Conservation (phyloP, 2,888 invertebrate species). For the Andrena dorsata region DNA sequence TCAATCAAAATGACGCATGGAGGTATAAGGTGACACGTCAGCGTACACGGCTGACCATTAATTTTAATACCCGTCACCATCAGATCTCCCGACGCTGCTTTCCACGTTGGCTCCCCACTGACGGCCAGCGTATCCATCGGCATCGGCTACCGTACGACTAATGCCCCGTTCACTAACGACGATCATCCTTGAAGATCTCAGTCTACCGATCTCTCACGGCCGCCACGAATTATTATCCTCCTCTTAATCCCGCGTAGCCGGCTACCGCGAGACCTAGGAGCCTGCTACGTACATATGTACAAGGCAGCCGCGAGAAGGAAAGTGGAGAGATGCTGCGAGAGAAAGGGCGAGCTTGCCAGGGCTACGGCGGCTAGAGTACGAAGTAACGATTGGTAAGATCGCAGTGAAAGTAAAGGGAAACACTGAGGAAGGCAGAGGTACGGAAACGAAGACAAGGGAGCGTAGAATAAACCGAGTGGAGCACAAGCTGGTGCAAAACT, state of each 20-base stretch:
- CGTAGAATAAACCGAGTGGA: slow-evolving; percentile 35
- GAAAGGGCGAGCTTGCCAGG: neutral
- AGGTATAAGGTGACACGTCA: slow-evolving; percentile 85
- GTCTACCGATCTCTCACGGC: slow-evolving; percentile 71
- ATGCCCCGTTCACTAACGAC: slow-evolving; percentile 74
- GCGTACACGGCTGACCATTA: slow-evolving; percentile 82
- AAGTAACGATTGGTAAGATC: neutral
- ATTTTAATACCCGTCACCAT: slow-evolving; percentile 83
- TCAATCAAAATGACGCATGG: slow-evolving; percentile 84
- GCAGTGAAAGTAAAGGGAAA: neutral
- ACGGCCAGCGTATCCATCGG: slow-evolving; percentile 69
- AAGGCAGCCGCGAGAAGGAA: neutral
- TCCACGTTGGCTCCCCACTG: slow-evolving; percentile 65
- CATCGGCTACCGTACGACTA: slow-evolving; percentile 76
- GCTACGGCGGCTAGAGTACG: neutral
- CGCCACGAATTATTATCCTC: slow-evolving; percentile 73
- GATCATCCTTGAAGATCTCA: slow-evolving; percentile 76
- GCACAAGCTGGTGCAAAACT: slow-evolving; percentile 47
- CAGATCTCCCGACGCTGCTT: slow-evolving; percentile 75
- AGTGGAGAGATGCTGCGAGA: neutral
- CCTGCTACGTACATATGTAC: neutral
- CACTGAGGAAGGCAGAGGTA: neutral
- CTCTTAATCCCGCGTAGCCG: slow-evolving; percentile 64
- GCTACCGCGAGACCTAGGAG: slow-evolving; percentile 13
- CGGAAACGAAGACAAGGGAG: neutral